These are phyloP conservation scores for Sarcophaga subvicina DNA, from an alignment of 2,888 invertebrate species.

Conservation along the genomic window DNA sequence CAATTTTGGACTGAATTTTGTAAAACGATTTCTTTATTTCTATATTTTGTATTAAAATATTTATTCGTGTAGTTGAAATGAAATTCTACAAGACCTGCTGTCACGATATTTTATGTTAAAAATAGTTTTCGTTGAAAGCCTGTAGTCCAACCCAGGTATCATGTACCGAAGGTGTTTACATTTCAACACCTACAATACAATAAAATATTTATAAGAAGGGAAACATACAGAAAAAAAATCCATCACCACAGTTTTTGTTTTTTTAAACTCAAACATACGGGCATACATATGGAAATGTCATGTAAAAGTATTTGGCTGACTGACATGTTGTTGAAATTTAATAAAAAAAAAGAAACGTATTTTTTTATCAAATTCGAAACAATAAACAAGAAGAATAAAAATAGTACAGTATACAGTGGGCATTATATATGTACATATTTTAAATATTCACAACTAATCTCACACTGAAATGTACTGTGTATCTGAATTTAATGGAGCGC, in stretches of 20 bases:
- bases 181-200: conserved; percentile 53
- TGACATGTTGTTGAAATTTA: conserved; percentile 66
- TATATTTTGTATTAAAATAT: too few species aligned
- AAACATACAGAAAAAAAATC: background rate
- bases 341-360: background rate
- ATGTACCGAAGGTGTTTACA: conserved; percentile 46
- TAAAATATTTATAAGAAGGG: conserved; percentile 1
- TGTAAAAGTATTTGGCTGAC: conserved; percentile 36
- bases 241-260: background rate
- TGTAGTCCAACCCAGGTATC: conserved; percentile 3
- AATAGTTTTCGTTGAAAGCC: conserved; percentile 21
- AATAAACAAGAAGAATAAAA: conserved; percentile 17
- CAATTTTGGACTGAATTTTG: too few species aligned
- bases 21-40: too few species aligned
- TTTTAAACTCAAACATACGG: background rate
- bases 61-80: too few species aligned
- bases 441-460: too few species aligned
- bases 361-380: conserved; percentile 9
- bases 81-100: too few species aligned
- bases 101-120: too few species aligned
- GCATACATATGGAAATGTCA: background rate
- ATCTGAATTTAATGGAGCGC: too few species aligned
- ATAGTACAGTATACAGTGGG: conserved; percentile 31
- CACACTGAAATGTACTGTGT: too few species aligned
- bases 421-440: too few species aligned